Percentiles rank a stretch among this genome's conserved stretches.
Evolutionary conservation across 1,140 invertebrate species (phyloP).

Genomic region (Pygmarrhopalites habei): DNA sequence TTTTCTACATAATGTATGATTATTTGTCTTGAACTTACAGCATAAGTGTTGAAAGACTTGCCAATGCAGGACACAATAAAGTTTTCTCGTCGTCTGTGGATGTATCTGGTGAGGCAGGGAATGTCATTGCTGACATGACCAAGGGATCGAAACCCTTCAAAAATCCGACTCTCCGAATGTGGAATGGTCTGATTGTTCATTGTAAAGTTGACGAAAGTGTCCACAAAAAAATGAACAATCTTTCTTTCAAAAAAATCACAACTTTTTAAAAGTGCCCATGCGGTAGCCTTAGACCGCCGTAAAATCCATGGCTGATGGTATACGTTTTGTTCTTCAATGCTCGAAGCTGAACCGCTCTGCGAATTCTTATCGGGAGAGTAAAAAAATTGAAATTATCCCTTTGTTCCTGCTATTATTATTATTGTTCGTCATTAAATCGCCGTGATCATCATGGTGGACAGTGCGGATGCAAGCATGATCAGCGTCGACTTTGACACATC

Average conservation of each 20-base stretch:
- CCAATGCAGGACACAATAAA: constrained; percentile 83
- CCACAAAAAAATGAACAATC: neutral
- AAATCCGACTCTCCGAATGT: constrained; percentile 52
- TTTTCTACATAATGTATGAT: neutral
- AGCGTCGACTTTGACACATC: neutral
- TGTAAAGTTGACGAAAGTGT: neutral
- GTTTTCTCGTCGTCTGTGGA: constrained; percentile 75
- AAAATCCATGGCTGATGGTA: too few relatives aligned
- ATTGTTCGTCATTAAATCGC: too few relatives aligned
- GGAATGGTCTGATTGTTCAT: constrained; percentile 6
- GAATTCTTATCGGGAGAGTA: too few relatives aligned
- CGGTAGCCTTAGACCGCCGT: too few relatives aligned
- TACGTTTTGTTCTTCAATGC: too few relatives aligned
- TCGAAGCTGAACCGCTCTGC: too few relatives aligned
- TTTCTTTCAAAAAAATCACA: neutral
- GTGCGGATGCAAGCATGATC: neutral
- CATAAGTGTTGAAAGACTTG: constrained; percentile 85
- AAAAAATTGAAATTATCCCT: too few relatives aligned
- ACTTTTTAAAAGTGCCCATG: too few relatives aligned
- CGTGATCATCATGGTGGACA: too few relatives aligned
- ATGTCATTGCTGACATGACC: constrained; percentile 91
- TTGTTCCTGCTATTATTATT: too few relatives aligned
- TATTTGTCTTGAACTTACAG: too few relatives aligned
- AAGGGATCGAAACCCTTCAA: constrained; percentile 69
- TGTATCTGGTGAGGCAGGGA: constrained; percentile 75